These are phyloP conservation scores for Tricholauxania praeusta DNA, from an alignment of 2,888 invertebrate genomes.

Conservation along the genomic window DNA sequence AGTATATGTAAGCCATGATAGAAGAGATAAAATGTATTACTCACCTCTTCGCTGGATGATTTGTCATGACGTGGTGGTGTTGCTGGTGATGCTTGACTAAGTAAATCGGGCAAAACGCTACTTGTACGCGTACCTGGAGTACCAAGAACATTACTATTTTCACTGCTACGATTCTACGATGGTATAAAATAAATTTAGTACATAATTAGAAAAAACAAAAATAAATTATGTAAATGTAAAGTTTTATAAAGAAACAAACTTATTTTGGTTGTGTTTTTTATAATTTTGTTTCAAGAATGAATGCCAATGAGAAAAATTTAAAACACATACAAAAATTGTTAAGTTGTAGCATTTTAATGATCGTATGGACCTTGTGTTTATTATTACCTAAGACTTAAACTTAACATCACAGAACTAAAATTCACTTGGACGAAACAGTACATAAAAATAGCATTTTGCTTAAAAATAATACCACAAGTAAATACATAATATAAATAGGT, in stretches of 20 bases:
- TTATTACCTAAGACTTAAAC: too few relatives aligned
- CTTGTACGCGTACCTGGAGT: constrained; percentile 83
- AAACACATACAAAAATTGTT: constrained; percentile 7
- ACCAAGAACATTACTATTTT: constrained; percentile 71
- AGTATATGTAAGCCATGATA: not conserved
- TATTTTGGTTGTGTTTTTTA: not conserved
- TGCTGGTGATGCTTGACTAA: constrained; percentile 89
- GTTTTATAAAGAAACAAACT: constrained; percentile 41
- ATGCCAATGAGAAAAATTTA: constrained; percentile 56
- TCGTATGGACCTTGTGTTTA: too few relatives aligned
- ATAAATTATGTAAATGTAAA: constrained; percentile 38
- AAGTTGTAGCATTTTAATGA: too few relatives aligned
- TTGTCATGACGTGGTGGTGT: constrained; percentile 92
- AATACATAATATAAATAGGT: too few relatives aligned
- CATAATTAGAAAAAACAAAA: constrained; percentile 22
- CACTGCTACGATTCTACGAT: constrained; percentile 61
- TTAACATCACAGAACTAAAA: too few relatives aligned
- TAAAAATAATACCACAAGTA: too few relatives aligned
- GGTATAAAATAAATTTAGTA: constrained; percentile 26
- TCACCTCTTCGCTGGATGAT: constrained; percentile 95
- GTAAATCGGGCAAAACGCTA: constrained; percentile 93
- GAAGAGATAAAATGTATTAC: constrained; percentile 51
- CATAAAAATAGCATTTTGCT: too few relatives aligned
- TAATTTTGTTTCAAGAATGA: constrained; percentile 44
- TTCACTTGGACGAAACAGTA: too few relatives aligned